Conservation (phyloP, 2,888 invertebrate genomes). For the Blomia tropicalis region DNA sequence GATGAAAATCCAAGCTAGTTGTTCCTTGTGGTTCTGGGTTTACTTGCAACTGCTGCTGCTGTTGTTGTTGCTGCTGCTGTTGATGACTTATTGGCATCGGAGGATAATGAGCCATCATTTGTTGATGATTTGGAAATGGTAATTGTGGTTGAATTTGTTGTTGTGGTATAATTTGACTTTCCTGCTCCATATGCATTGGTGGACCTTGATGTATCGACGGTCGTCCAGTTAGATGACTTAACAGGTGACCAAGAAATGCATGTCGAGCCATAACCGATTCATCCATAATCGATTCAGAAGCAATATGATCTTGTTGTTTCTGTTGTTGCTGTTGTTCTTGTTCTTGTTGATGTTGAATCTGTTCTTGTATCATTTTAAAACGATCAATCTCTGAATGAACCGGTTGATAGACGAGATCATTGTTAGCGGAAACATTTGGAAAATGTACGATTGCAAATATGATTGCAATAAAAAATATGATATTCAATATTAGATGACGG, state of each 20-base stretch:
- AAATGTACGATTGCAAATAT: not conserved
- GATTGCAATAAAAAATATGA: not conserved
- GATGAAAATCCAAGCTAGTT: no score
- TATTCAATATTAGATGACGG: not conserved
- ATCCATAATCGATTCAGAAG: not conserved
- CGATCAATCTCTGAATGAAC: not conserved
- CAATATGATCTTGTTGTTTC: not conserved
- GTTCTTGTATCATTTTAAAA: constrained; percentile 1
- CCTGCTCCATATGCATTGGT: not conserved
- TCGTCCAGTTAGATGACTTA: not conserved
- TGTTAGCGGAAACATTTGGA: not conserved
- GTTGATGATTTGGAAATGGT: not conserved
- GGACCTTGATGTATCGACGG: not conserved
- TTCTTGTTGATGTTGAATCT: not conserved
- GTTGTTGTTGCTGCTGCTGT: not conserved
- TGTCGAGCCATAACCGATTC: not conserved
- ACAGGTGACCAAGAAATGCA: not conserved
- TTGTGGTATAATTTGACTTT: not conserved
- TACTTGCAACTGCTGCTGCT: no score
- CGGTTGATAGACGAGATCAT: constrained; percentile 6
- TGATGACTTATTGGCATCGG: not conserved
- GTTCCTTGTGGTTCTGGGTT: no score
- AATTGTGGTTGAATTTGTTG: not conserved
- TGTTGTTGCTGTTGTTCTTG: constrained; percentile 1
- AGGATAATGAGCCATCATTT: not conserved